Base-by-base conservation (phyloP, 2,113 vertebrate species). In the Sceloporus tristichus region DNA sequence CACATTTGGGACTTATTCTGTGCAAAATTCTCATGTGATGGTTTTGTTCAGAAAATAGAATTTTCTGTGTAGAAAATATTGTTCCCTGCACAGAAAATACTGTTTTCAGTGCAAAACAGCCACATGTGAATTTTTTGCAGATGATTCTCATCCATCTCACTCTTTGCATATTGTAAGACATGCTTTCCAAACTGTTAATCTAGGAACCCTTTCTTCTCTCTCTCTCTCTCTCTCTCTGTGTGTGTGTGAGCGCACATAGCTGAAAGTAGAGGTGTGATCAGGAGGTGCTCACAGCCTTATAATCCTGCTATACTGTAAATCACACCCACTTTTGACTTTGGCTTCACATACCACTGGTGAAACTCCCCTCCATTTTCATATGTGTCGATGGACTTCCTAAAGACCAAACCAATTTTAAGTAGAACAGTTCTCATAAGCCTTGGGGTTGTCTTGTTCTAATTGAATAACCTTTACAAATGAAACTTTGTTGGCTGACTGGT, bases 401-500 rank as follows among this genome's bases (percentile, higher is more conserved):
- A 10, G 48, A 79, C 65, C 38, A 68, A 23, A 40, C 40, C 18
- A 68, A 16, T n/a, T 38, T 62, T 40, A 71, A 77, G 54, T 29
- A n/a, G 68, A 54, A 65, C 62, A 73, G 21, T 62, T 54, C 27
- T 40, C 79, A 78, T 59, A 23, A 29, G 18, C 25, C 68, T 83
- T 68, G 25, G 16, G 40, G 19, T 25, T 76, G 56, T 27, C 18
- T 85, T 68, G 25, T 25, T 23, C 59, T 48, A 54, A 84, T 48
- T 87, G 70, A 77, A 48, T 71, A 88, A 81, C 14, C 56, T 88
- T 81, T 53, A 82, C 16, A 83, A 27, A 87, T 83, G 23, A 70
- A 73, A 62, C 75, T 82, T 70, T 82, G 25, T 56, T 74, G 38
- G 18, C 34, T 84, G 25, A 25, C 76, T 84, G n/a, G 75, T 68